Percentiles rank a stretch among this genome's conserved stretches.
Conservation (phyloP, 92 coral and sea anemone species). For the Phymanthus crucifer region DNA sequence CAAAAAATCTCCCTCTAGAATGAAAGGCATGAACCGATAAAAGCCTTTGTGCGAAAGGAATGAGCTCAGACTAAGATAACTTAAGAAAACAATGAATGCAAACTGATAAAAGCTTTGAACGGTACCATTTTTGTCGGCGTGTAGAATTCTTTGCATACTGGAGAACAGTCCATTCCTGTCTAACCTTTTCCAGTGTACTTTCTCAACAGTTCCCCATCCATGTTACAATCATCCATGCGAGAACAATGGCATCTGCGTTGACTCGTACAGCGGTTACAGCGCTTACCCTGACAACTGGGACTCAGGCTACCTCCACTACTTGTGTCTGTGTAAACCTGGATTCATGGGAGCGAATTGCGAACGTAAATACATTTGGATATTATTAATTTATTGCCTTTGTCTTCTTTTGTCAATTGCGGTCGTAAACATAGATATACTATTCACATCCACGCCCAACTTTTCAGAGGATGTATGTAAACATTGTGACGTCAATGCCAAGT, state of each 20-base stretch:
- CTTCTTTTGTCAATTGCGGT: no score
- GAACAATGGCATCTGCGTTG: constrained; percentile 91
- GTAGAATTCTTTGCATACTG: no score
- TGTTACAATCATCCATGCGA: constrained; percentile 85
- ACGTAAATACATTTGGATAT: constrained; percentile 36
- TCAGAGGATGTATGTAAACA: constrained; percentile 84
- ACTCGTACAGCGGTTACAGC: constrained; percentile 95
- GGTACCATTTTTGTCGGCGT: no score
- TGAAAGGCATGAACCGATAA: no score
- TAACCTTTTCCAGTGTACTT: neutral
- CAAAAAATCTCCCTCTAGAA: no score
- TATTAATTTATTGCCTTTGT: no score
- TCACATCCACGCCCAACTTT: no score
- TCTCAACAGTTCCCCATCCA: constrained; percentile 85
- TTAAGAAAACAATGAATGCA: no score
- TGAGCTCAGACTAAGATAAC: no score
- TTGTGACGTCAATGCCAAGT: constrained; percentile 86
- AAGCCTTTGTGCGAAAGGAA: no score
- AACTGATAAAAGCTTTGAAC: no score
- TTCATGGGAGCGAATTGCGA: constrained; percentile 89
- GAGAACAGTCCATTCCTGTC: neutral
- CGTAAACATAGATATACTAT: no score
- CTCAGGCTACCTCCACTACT: constrained; percentile 83
- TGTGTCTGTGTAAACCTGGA: constrained; percentile 87
- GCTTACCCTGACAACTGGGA: constrained; percentile 91